Evolutionary conservation across 1,140 invertebrate genomes (phyloP).

Genomic region (Hetaerina americana): DNA sequence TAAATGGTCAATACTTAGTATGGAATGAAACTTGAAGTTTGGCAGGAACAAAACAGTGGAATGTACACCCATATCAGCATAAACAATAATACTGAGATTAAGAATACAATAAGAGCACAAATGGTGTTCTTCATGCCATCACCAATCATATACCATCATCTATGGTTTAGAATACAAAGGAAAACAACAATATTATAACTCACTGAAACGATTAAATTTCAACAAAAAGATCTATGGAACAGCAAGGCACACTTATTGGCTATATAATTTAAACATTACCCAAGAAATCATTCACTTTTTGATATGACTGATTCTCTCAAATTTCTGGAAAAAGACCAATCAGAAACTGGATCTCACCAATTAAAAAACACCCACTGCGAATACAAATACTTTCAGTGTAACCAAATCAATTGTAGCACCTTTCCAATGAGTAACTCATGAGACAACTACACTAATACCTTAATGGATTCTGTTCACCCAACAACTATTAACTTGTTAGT

Average conservation of each 20-base stretch:
- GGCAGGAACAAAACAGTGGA: background rate
- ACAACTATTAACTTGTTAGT: background rate
- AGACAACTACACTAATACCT: background rate
- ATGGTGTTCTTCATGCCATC: too few species aligned
- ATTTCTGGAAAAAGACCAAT: background rate
- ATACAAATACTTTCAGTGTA: background rate
- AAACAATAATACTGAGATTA: background rate
- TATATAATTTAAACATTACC: background rate
- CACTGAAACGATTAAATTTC: background rate
- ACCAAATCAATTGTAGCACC: background rate
- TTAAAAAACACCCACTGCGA: background rate
- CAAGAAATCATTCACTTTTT: background rate
- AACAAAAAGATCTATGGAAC: background rate
- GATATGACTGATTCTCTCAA: background rate
- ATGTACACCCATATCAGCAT: background rate
- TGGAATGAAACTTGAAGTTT: background rate
- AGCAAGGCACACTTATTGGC: background rate
- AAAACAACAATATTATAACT: background rate
- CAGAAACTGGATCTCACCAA: background rate
- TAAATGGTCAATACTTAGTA: background rate
- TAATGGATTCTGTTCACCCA: background rate
- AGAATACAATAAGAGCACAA: background rate
- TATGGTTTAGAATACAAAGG: background rate
- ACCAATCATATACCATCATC: background rate
- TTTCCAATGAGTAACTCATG: too few species aligned